Base-by-base conservation (phyloP, 2,888 invertebrate genomes). In the Dolichopus griseipennis region DNA sequence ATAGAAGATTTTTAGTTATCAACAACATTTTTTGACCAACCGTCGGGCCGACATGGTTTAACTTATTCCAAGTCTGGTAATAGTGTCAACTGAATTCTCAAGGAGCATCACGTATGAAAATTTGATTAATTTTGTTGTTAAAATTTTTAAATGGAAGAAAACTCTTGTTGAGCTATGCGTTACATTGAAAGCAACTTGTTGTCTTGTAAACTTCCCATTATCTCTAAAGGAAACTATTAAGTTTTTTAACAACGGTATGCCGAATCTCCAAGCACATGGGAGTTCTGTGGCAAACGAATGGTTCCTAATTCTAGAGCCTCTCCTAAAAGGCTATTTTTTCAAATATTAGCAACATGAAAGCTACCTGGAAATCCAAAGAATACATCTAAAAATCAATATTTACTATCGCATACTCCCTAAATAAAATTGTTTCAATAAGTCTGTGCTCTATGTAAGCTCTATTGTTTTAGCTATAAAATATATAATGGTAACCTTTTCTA, bases 331-430 rank as follows among this genome's bases (percentile, higher is more conserved):
- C 65, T 65, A 18, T 6, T 33, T 65, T 33, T 33, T 34, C 65
- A 65, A 6, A 67, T 64, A 41, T 64, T 37, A 21, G 67, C 63
- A 21, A 64, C 64, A 41, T 67, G 67, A 20, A 64, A 67, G 64
- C 67, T 67, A 27, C 67, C 64, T 21, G 67, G 67, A 52, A 22
- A 67, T 12, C 64, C 67, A 20, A 67, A 22, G 22, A 67, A 67
- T 18, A 67, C 64, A 27, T 67, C 64, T 15, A 67, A 21, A 20
- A 67, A 67, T 22, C 64, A 41, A 37, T 43, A 64, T 34, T 63
- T 63, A 52, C 64, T 64, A 52, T 67, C 67, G 20, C 67, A 67
- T 67, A 67, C 64, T 27, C 43, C 67, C 67, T 67, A n/a, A 64
- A 64, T 64, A 20, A 37, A 62, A 15, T 43, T 6, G 3, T 43